These are phyloP conservation scores for Trichopoda pennipes DNA, from an alignment of 2,888 invertebrate species.

Conservation along the genomic window DNA sequence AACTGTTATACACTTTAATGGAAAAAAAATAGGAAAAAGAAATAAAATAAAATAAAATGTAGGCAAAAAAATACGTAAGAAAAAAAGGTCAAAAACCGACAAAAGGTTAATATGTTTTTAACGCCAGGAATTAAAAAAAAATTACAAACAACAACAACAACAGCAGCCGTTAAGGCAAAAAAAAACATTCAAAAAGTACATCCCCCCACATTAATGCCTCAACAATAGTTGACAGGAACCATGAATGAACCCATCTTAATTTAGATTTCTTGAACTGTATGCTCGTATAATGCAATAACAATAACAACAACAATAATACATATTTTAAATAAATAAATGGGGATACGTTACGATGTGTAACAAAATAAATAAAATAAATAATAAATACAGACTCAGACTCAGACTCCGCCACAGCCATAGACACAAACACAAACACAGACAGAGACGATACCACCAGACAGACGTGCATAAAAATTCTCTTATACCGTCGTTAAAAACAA, in stretches of 20 bases:
- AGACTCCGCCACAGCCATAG: slow-evolving; percentile 19
- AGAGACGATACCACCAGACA: slow-evolving; percentile 9
- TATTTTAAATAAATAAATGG: slow-evolving; percentile 19
- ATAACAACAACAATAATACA: slow-evolving; percentile 4
- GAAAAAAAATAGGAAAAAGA: no score
- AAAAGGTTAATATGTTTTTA: slow-evolving; percentile 56
- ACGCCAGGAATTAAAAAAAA: slow-evolving; percentile 32
- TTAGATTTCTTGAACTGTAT: slow-evolving; percentile 54
- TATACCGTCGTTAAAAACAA: slow-evolving; percentile 37
- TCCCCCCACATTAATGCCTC: slow-evolving; percentile 23
- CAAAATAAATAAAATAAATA: slow-evolving; percentile 18
- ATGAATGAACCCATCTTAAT: slow-evolving; percentile 64
- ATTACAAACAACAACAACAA: slow-evolving; percentile 17
- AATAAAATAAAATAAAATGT: slow-evolving; percentile 6
- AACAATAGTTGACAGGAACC: slow-evolving; percentile 41
- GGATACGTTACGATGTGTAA: slow-evolving; percentile 29
- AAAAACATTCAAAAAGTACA: slow-evolving; percentile 37
- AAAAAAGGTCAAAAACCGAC: slow-evolving; percentile 62
- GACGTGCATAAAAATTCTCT: slow-evolving; percentile 51
- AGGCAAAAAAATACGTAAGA: slow-evolving; percentile 1
- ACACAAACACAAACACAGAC: slow-evolving; percentile 17
- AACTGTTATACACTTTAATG: slow-evolving; percentile 26
- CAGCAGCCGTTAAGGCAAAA: slow-evolving; percentile 26
- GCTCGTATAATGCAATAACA: slow-evolving; percentile 31
- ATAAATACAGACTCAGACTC: slow-evolving; percentile 45